Evolutionary conservation across 2,113 vertebrate genomes (phyloP).

Genomic region (Arvicanthis niloticus): DNA sequence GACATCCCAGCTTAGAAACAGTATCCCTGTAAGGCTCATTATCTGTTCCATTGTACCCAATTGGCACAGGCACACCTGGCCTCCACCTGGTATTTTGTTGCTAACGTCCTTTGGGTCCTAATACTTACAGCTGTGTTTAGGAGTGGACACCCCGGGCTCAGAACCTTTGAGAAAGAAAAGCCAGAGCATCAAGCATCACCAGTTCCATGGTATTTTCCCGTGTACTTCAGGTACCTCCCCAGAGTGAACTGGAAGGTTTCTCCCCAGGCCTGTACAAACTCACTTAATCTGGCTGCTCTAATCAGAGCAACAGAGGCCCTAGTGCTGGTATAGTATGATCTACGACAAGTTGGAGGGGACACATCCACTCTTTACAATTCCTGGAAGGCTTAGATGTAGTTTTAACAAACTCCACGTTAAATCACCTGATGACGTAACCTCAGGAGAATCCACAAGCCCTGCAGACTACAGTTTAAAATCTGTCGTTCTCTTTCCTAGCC

Average conservation of each 20-base stretch:
- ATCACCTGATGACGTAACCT: not conserved
- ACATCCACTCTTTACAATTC: not conserved
- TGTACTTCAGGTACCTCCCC: not conserved
- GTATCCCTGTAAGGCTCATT: rapidly evolving
- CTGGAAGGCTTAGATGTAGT: not conserved
- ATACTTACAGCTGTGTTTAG: not conserved
- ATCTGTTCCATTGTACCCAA: not conserved
- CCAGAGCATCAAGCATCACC: not conserved
- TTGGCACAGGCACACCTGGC: not conserved
- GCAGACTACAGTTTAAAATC: not conserved
- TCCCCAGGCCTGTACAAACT: not conserved
- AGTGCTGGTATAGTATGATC: not conserved
- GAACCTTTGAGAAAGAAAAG: conserved; percentile 12
- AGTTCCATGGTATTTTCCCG: not conserved
- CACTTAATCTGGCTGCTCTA: not conserved
- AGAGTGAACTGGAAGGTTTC: not conserved
- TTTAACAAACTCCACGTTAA: not conserved
- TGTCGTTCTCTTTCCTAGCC: rapidly evolving
- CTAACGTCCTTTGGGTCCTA: not conserved
- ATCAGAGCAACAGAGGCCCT: not conserved
- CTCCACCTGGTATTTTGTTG: not conserved
- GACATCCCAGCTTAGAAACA: no score
- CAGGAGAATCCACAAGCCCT: not conserved
- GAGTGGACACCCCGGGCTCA: not conserved
- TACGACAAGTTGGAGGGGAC: not conserved